These are phyloP conservation scores for Drosophila willistoni DNA, from an alignment of 1,140 invertebrate genomes.

Conservation along the genomic window DNA sequence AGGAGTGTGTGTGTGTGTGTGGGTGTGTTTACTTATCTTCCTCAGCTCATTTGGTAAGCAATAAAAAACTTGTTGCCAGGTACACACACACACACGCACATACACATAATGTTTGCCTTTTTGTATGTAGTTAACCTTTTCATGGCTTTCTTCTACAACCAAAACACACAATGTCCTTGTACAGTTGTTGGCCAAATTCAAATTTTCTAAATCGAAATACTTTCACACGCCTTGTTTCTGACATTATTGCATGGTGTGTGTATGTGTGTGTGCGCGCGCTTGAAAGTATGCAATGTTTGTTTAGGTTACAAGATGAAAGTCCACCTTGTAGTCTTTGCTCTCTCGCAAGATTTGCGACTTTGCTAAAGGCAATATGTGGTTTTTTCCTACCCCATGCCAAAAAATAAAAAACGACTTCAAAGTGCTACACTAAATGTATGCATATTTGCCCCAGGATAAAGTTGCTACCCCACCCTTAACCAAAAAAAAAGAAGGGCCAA, in stretches of 20 bases:
- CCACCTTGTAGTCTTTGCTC: conserved; percentile 29
- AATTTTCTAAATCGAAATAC: conserved; percentile 77
- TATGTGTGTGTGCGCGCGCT: conserved; percentile 18
- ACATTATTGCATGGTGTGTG: conserved; percentile 35
- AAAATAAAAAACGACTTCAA: neutral
- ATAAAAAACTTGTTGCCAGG: conserved; percentile 70
- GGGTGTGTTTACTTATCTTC: conserved; percentile 12
- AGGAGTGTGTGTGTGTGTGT: conserved; percentile 9
- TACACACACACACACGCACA: conserved; percentile 25
- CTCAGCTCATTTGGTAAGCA: conserved; percentile 75
- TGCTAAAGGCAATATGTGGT: neutral
- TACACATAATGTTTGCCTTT: conserved; percentile 61
- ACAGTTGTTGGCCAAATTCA: conserved; percentile 56
- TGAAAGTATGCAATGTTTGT: conserved; percentile 73
- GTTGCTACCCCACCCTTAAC: neutral
- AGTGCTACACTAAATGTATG: conserved; percentile 16
- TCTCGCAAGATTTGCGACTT: conserved; percentile 36
- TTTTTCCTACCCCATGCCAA: neutral
- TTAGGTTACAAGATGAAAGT: conserved; percentile 53
- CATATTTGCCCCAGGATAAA: conserved; percentile 28
- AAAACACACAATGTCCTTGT: conserved; percentile 49
- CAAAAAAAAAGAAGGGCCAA: too few relatives aligned
- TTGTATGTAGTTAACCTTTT: conserved; percentile 43
- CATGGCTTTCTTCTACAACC: conserved; percentile 27
- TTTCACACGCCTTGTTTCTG: conserved; percentile 33